These are phyloP conservation scores for Crotalus horridus DNA, from an alignment of 2,113 vertebrate genomes.

Conservation along the genomic window DNA sequence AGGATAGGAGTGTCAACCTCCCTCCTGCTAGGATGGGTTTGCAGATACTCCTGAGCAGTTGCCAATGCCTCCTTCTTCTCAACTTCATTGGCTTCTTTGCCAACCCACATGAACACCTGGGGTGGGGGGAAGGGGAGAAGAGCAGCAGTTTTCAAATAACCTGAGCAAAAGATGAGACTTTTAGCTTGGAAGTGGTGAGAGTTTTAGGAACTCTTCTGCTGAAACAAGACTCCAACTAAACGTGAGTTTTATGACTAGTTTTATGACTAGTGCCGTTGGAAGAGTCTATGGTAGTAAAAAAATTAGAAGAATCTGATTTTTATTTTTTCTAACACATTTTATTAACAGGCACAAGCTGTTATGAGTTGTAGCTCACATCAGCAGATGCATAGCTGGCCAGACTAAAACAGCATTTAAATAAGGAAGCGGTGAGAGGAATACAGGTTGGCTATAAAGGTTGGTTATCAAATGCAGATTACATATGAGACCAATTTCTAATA, in stretches of 20 bases:
- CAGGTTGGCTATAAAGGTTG: not conserved
- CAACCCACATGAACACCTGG: conserved; percentile 86
- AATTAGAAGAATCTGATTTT: not conserved
- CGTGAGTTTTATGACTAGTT: not conserved
- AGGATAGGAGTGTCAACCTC: conserved; percentile 78
- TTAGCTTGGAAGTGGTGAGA: no score
- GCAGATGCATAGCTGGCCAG: not conserved
- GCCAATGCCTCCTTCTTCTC: conserved; percentile 73
- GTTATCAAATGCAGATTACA: not conserved
- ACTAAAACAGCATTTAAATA: not conserved
- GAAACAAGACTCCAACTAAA: not conserved
- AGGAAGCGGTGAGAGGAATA: not conserved
- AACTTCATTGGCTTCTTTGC: conserved; percentile 73
- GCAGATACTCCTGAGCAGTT: conserved; percentile 79
- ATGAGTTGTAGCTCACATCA: not conserved
- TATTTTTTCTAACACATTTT: not conserved
- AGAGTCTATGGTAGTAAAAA: not conserved
- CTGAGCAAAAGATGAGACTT: no score
- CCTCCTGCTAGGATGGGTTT: conserved; percentile 78
- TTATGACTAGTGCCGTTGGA: not conserved
- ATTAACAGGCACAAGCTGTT: not conserved
- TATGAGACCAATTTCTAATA: not conserved
- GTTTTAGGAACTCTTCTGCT: not conserved
- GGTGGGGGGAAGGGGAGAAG: not conserved
- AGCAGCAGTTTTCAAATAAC: not conserved